Conservation (phyloP, 2,888 invertebrate genomes). For the Oligia strigilis region DNA sequence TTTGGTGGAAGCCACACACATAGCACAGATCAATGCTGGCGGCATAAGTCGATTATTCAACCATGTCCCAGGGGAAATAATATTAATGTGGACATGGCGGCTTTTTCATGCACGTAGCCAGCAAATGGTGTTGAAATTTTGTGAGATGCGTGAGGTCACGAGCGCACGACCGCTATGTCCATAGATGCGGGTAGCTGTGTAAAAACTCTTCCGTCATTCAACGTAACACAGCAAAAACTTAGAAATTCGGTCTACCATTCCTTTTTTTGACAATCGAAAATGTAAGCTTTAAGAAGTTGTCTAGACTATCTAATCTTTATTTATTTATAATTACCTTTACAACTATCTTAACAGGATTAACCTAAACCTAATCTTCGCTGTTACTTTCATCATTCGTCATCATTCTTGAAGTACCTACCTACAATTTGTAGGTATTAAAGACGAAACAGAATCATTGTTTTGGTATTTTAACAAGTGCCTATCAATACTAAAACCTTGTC, state of each 20-base stretch:
- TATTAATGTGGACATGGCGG: constrained; percentile 76
- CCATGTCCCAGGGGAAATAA: constrained; percentile 76
- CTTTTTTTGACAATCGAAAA: neutral
- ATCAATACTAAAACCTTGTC: constrained; percentile 69
- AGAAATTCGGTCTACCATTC: neutral
- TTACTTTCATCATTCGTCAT: neutral
- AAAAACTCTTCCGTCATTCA: constrained; percentile 77
- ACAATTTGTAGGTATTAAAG: constrained; percentile 1
- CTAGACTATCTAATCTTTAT: neutral
- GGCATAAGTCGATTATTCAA: constrained; percentile 71
- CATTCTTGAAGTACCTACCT: neutral
- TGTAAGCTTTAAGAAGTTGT: neutral
- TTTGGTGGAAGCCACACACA: constrained; percentile 40
- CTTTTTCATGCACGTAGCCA: constrained; percentile 85
- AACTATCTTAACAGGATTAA: too few relatives aligned
- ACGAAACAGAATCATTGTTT: neutral
- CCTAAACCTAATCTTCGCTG: neutral
- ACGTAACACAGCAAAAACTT: constrained; percentile 42
- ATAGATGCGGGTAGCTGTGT: constrained; percentile 49
- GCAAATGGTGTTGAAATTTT: constrained; percentile 82
- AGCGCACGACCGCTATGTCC: constrained; percentile 73
- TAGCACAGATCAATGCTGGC: constrained; percentile 56
- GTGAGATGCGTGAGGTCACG: constrained; percentile 84
- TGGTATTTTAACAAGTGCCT: constrained; percentile 47
- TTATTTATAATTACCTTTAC: too few relatives aligned